Percentiles rank a stretch among this genome's conserved stretches.
phyloP scores from a whole-genome alignment of 2,113 vertebrate species.

The Lasiurus borealis region DNA sequence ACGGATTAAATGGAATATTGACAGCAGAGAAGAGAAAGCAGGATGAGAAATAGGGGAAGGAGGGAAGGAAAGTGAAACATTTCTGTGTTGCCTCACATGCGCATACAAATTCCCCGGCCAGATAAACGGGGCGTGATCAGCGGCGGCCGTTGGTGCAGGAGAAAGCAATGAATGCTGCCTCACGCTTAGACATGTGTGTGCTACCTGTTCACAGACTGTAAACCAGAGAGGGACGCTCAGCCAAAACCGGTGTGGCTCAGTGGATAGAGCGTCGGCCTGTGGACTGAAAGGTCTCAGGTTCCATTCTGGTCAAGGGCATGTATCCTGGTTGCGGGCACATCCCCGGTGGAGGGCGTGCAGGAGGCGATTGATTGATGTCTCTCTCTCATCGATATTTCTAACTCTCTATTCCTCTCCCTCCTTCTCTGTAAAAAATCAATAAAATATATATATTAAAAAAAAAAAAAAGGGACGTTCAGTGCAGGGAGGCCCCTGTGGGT shows the following conservation, averaged over 20 bases:
- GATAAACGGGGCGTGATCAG: fast-evolving
- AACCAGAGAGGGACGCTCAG: background rate
- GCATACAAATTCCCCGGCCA: background rate
- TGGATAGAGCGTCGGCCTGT: too few relatives aligned
- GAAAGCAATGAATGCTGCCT: background rate
- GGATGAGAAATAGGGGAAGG: background rate
- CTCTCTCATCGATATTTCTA: too few relatives aligned
- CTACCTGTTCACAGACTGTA: background rate
- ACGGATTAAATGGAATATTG: background rate
- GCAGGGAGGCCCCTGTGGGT: background rate
- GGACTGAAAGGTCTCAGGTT: too few relatives aligned
- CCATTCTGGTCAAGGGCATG: too few relatives aligned
- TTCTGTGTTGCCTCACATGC: background rate
- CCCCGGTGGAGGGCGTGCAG: too few relatives aligned
- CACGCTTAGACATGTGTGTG: background rate
- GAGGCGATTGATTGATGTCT: too few relatives aligned
- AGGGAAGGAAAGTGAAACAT: fast-evolving
- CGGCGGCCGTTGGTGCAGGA: too few relatives aligned
- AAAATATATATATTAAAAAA: too few relatives aligned
- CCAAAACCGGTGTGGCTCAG: too few relatives aligned
- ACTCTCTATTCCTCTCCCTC: too few relatives aligned
- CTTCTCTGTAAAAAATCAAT: too few relatives aligned
- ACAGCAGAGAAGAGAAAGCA: background rate
- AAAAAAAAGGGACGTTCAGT: background rate
- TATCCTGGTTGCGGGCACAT: too few relatives aligned